These are phyloP conservation scores for Xiphorhynchus erythropygius DNA, from an alignment of 2,797 vertebrate species.

Conservation along the genomic window DNA sequence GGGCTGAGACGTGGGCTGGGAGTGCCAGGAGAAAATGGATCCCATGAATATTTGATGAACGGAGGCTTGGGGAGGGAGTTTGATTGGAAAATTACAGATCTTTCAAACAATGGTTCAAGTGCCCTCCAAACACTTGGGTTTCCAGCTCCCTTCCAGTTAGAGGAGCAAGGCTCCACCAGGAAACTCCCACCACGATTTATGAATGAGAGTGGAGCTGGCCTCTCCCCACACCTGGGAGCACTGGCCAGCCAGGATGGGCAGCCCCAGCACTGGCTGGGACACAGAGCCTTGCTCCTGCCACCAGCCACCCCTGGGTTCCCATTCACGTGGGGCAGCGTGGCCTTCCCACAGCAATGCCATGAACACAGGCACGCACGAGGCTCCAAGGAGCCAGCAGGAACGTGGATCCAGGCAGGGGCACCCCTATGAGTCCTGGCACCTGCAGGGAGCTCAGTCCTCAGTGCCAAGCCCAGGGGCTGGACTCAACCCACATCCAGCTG, in stretches of 20 bases:
- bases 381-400: neutral
- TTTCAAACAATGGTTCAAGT: slow-evolving; percentile 59
- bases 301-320: neutral
- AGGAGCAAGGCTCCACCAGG: slow-evolving; percentile 25
- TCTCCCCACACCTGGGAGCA: neutral
- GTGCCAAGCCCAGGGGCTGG: neutral
- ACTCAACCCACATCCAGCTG: neutral
- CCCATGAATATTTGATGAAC: slow-evolving; percentile 72
- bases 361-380: rapidly evolving
- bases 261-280: neutral
- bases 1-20: slow-evolving; percentile 60
- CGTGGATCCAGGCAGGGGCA: neutral
- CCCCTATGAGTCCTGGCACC: neutral
- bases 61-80: slow-evolving; percentile 56
- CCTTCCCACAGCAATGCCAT: rapidly evolving
- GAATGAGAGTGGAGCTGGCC: neutral
- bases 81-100: slow-evolving; percentile 70
- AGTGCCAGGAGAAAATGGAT: slow-evolving; percentile 69
- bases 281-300: neutral
- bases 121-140: slow-evolving; percentile 44
- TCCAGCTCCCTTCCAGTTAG: slow-evolving; percentile 47
- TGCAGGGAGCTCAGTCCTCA: rapidly evolving
- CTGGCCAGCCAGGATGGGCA: neutral
- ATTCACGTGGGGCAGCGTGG: rapidly evolving
- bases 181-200: neutral